Evolutionary conservation across 2,888 invertebrate species (phyloP).

Genomic region (Steromphala cineraria): DNA sequence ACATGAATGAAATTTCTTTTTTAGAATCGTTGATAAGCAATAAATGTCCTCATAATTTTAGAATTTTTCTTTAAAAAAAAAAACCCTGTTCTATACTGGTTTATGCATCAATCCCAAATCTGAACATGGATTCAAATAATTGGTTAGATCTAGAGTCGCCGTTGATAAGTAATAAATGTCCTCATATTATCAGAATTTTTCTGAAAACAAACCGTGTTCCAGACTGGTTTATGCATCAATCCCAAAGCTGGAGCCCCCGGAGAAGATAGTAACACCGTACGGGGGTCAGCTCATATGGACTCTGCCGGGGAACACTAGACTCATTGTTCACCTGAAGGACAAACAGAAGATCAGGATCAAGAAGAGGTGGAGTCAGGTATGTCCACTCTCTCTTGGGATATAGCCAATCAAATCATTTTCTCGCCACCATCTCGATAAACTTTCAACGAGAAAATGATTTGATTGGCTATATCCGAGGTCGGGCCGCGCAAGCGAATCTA

Average conservation of each 20-base stretch:
- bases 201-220: neutral
- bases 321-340: slow-evolving; percentile 96
- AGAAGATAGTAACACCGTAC: slow-evolving; percentile 93
- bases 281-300: slow-evolving; percentile 95
- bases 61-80: too few relatives aligned
- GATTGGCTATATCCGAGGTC: too few relatives aligned
- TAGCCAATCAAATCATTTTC: too few relatives aligned
- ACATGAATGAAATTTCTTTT: too few relatives aligned
- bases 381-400: neutral
- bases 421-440: too few relatives aligned
- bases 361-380: slow-evolving; percentile 85
- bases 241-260: slow-evolving; percentile 90
- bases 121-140: too few relatives aligned
- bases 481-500: too few relatives aligned
- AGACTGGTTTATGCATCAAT: slow-evolving; percentile 88
- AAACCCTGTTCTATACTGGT: slow-evolving; percentile 73
- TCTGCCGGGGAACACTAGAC: slow-evolving; percentile 94
- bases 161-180: neutral
- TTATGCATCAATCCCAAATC: slow-evolving; percentile 92
- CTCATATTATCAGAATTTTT: neutral
- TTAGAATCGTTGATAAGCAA: too few relatives aligned
- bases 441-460: too few relatives aligned
- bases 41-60: too few relatives aligned
- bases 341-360: slow-evolving; percentile 95
- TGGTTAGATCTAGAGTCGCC: too few relatives aligned